Base-by-base conservation (phyloP, 2,797 vertebrate genomes). In the Lacerta bilineata region DNA sequence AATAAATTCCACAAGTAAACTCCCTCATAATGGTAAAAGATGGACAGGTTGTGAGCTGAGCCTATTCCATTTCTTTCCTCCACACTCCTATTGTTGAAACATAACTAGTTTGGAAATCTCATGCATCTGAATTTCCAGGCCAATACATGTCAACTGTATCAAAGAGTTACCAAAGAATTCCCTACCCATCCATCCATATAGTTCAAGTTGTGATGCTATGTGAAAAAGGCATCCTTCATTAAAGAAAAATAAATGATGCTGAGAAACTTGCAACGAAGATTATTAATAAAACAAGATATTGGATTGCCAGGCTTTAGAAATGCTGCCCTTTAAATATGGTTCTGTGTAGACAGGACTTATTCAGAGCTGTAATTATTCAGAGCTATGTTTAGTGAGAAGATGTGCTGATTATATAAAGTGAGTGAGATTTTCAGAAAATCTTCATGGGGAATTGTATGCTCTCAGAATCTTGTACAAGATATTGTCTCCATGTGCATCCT, bases 401-500 rank as follows among this genome's bases (percentile, higher is more conserved):
- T 43, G 8, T 76, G 86, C 20, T 82, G 86, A 89, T 74, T 78
- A 89, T 36, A 90, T 2, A 80, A 87, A 61, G 2, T 86, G n/a
- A 1, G 2, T 66, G 4, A 20, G 75, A 91, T 88, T 90, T 93
- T 91, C 85, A 91, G 80, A 89, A 90, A 81, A 29, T 74, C 59
- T 64, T 88, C 10, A 29, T 29, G 29, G 0, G 10, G 50, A 83
- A 1, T 3, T 41, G 1, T 66, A 87, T 3, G 2, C 33, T 88
- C 88, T 86, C 10, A 83, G 43, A 79, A 27, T 82, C 7, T 13
- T 72, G 13, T 8, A 8, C 0, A 39, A 55, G 11, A 27, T 8
- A 78, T 69, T 66, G 36, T 4, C 4, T 88, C 46, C 5, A 59
- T 69, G 84, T 78, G 68, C 39, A 76, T 61, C 15, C 61, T 77